Conservation (phyloP, 1,140 invertebrate species). For the Spodoptera litura region DNA sequence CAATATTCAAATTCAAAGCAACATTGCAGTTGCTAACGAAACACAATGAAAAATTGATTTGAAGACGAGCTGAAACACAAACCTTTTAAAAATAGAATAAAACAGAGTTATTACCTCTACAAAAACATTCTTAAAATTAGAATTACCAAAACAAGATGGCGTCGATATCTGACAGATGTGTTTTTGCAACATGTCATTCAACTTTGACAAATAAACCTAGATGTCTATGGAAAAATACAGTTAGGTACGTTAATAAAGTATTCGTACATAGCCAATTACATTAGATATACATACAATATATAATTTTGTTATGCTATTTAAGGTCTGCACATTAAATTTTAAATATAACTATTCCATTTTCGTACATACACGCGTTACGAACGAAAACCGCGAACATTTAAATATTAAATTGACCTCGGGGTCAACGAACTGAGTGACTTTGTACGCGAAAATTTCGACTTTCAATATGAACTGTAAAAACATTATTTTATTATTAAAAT, state of each 20-base stretch:
- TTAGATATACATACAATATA: constrained; percentile 40
- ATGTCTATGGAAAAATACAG: constrained; percentile 14
- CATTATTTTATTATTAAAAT: too few relatives aligned
- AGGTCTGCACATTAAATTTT: constrained; percentile 9
- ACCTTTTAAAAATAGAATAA: not conserved
- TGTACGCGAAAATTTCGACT: not conserved
- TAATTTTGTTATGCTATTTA: constrained; percentile 19
- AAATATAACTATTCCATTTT: not conserved
- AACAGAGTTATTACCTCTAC: not conserved
- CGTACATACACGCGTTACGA: not conserved
- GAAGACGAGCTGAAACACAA: too few relatives aligned
- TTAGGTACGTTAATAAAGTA: not conserved
- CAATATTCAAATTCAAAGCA: too few relatives aligned
- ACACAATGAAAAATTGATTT: too few relatives aligned
- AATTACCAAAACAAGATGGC: too few relatives aligned
- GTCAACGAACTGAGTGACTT: not conserved
- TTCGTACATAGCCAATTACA: not conserved
- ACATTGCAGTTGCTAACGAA: too few relatives aligned
- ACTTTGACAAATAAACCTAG: not conserved
- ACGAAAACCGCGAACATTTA: constrained; percentile 9
- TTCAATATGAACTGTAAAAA: too few relatives aligned
- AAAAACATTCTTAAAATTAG: too few relatives aligned
- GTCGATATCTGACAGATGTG: not conserved
- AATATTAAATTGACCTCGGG: constrained; percentile 7
- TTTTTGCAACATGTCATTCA: constrained; percentile 8